A percentile compares a stretch with the other conserved stretches of the same genome.
phyloP scores from a whole-genome alignment of 2,888 invertebrate genomes.

The Taenaris catops region DNA sequence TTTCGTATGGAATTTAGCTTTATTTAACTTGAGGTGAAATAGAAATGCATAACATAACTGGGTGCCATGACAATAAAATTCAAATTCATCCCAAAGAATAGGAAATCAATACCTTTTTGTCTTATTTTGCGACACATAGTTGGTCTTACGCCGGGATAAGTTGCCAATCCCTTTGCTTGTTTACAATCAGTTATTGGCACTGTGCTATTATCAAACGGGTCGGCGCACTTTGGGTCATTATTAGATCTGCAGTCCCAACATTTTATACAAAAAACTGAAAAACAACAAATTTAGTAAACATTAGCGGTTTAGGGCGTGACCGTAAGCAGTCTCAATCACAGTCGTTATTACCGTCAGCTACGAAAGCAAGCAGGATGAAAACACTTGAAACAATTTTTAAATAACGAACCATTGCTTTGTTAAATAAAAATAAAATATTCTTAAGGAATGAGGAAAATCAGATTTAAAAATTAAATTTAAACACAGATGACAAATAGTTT shows the following conservation, averaged over 20 bases:
- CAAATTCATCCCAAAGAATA: neutral
- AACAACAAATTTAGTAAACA: slow-evolving; percentile 14
- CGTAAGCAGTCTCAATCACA: slow-evolving; percentile 14
- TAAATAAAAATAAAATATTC: too few species aligned
- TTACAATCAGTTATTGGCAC: slow-evolving; percentile 91
- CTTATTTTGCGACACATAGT: slow-evolving; percentile 93
- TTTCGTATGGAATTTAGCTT: too few species aligned
- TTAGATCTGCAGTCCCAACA: slow-evolving; percentile 96
- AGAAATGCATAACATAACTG: too few species aligned
- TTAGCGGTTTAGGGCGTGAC: slow-evolving; percentile 45
- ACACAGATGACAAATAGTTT: too few species aligned
- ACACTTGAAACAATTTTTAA: slow-evolving; percentile 11
- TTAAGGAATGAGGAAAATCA: too few species aligned
- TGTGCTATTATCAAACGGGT: slow-evolving; percentile 94
- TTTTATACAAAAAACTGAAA: slow-evolving; percentile 84
- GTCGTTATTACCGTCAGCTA: slow-evolving; percentile 19
- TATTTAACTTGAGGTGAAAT: neutral
- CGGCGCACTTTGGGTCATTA: slow-evolving; percentile 93
- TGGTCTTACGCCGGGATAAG: slow-evolving; percentile 84
- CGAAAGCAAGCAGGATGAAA: slow-evolving; percentile 12
- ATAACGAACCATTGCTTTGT: slow-evolving; percentile 10
- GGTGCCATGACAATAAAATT: too few species aligned
- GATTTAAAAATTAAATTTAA: too few species aligned
- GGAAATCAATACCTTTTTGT: slow-evolving; percentile 85
- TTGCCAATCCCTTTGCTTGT: slow-evolving; percentile 79